phyloP scores from a whole-genome alignment of 2,888 invertebrate species.

The Norana najaformis region DNA sequence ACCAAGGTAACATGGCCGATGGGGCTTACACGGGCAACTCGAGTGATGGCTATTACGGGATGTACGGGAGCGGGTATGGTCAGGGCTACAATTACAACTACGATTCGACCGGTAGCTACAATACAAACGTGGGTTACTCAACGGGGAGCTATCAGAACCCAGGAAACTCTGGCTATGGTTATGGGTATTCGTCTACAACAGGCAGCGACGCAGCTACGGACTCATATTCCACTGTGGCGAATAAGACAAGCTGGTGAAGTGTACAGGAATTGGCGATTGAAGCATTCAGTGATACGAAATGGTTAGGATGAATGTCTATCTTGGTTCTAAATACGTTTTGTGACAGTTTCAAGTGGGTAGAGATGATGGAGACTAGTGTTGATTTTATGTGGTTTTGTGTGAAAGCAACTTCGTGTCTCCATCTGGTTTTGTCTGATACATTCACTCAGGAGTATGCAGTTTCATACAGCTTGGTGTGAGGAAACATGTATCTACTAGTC shows the following conservation, averaged over 20 bases:
- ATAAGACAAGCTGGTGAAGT: slow-evolving; percentile 10
- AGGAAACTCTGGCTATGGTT: neutral
- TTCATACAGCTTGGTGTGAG: neutral
- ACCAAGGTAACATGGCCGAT: neutral
- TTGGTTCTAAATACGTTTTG: neutral
- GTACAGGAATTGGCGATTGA: neutral
- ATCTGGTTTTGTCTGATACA: too few species aligned
- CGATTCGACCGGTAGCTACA: neutral
- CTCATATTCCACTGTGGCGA: neutral
- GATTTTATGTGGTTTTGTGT: too few species aligned
- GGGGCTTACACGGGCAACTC: neutral
- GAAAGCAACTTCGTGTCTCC: too few species aligned
- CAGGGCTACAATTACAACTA: neutral
- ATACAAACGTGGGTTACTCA: neutral
- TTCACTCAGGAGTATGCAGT: neutral
- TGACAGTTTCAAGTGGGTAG: too few species aligned
- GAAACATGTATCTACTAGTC: neutral
- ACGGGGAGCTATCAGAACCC: neutral
- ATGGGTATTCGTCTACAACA: neutral
- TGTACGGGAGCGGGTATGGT: neutral
- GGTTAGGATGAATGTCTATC: neutral
- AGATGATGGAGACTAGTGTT: too few species aligned
- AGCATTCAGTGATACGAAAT: neutral
- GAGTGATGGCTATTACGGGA: neutral
- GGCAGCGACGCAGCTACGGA: neutral